These are phyloP conservation scores for Osmoderma eremita DNA, from an alignment of 2,888 invertebrate genomes.

Conservation along the genomic window DNA sequence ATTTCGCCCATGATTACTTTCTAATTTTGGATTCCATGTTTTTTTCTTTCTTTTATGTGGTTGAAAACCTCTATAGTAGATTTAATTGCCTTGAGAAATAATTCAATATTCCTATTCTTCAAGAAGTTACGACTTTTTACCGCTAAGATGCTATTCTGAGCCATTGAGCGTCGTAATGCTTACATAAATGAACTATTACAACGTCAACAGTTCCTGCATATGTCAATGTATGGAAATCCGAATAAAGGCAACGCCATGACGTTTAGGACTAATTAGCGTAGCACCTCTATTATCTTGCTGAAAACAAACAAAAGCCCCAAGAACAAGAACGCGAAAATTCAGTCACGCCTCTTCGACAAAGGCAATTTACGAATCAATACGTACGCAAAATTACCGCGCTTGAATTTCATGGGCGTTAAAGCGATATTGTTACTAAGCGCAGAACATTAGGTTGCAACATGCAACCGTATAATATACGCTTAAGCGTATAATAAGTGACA, in stretches of 20 bases:
- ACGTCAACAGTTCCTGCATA: neutral
- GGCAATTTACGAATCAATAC: conserved; percentile 26
- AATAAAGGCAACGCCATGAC: neutral
- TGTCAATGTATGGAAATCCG: neutral
- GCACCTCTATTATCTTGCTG: neutral
- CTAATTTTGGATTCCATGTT: too few relatives aligned
- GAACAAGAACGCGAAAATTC: neutral
- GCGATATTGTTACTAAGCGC: conserved; percentile 12
- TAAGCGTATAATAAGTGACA: conserved; percentile 27
- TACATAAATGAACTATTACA: too few relatives aligned
- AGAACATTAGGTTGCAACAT: neutral
- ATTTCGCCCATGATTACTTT: too few relatives aligned
- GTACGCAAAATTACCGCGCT: conserved; percentile 17
- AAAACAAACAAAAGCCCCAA: conserved; percentile 16
- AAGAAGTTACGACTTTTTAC: too few relatives aligned
- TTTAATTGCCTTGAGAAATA: too few relatives aligned
- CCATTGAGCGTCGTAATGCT: too few relatives aligned
- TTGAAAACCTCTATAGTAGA: too few relatives aligned
- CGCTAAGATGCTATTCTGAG: too few relatives aligned
- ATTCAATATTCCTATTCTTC: too few relatives aligned
- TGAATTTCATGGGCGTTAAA: conserved; percentile 24
- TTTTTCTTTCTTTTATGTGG: too few relatives aligned
- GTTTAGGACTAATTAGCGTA: conserved; percentile 11
- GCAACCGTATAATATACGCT: conserved; percentile 19
- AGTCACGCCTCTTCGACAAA: conserved; percentile 20